Base-by-base conservation (phyloP, 1,140 invertebrate species). In the Drosophila obscura region DNA sequence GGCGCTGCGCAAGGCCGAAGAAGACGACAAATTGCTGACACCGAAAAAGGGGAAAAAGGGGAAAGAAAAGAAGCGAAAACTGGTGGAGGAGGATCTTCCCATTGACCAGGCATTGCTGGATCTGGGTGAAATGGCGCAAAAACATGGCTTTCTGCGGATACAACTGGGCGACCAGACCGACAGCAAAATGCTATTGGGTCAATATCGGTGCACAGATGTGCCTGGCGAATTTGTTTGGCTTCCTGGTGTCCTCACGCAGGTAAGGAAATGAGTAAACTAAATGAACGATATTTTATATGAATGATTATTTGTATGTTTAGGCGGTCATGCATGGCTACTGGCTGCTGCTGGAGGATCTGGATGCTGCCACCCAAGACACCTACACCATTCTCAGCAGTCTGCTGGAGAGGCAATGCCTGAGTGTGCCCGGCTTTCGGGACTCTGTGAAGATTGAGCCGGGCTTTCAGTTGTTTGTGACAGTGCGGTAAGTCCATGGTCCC, bases 101-200 rank as follows among this genome's bases (percentile, higher is more conserved):
- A 1, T 8, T 53, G n/a, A 56, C 0, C 2, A 87, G 11, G 48
- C 75, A 4, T n/a, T 84, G 0, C 48, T 90, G 11, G 80, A 76
- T 5, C 2, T 85, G n/a, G 68, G 65, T 16, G 73, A 65, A 2
- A 2, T 61, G 11, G 35, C 48, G 2, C 71, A 69, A 15, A 52
- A 22, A 9, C 91, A 91, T 64, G 91, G 91, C n/a, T 92, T 92
- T 51, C 49, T 92, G 19, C 83, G 91, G 92, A 95, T 99, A 28
- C 98, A 99, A 91, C 93, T 99, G 5, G 97, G 98, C 3, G 98
- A 99, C 93, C 98, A 99, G 92, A 98, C 97, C n/a, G 99, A 99
- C 92, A 97, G 97, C 52, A 97, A 98, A 93, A 96, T 98, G 93
- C 91, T 99, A 13, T 92, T 99, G 9, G 99, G 99, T 5, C 96